A percentile compares a stretch with the other conserved stretches of the same genome.
Evolutionary conservation across 2,888 invertebrate genomes (phyloP).

Genomic region (Crepidodera aurea): DNA sequence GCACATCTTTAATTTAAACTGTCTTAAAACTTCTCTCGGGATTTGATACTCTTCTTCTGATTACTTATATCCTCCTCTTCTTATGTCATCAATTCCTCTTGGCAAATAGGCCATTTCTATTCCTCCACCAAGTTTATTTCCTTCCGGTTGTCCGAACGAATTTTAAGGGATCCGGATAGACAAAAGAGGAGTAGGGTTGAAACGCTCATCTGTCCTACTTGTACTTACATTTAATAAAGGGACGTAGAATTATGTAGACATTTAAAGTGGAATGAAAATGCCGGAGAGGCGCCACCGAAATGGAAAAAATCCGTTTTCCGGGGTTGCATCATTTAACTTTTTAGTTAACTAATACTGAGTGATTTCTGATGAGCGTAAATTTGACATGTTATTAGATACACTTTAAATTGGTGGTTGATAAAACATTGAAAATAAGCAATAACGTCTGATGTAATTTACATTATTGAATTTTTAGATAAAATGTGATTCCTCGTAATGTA

Average conservation of each 20-base stretch:
- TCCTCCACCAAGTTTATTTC: conserved; percentile 11
- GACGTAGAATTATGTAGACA: conserved; percentile 6
- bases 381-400: no score
- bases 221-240: conserved; percentile 14
- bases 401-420: no score
- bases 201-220: conserved; percentile 3
- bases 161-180: conserved; percentile 1
- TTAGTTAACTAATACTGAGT: no score
- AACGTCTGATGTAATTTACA: no score
- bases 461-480: no score
- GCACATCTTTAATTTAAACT: conserved; percentile 7
- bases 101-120: conserved; percentile 22
- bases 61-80: conserved; percentile 9
- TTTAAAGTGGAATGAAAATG: neutral
- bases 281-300: neutral
- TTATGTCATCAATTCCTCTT: conserved; percentile 16
- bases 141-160: conserved; percentile 17
- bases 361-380: no score
- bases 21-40: conserved; percentile 12
- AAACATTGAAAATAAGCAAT: no score
- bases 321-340: no score
- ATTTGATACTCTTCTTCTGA: conserved; percentile 1
- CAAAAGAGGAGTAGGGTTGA: neutral
- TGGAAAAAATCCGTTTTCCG: neutral
- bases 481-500: no score